Percentiles rank a stretch among this genome's conserved stretches.
Conservation (phyloP, 2,888 invertebrate genomes). For the Campoplex nolae region DNA sequence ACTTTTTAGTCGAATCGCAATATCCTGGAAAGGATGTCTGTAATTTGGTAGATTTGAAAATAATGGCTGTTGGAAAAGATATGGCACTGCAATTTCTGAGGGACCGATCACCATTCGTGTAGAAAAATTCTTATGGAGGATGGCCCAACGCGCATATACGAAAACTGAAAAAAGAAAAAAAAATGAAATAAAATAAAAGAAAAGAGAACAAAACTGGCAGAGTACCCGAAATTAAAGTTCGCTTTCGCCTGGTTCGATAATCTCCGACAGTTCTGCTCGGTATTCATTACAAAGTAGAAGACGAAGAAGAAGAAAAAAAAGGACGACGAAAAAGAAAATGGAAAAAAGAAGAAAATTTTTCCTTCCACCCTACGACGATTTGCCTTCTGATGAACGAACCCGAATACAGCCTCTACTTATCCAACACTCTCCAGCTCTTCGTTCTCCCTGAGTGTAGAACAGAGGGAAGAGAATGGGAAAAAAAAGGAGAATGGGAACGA, state of each 20-base stretch:
- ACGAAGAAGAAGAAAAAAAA: constrained; percentile 19
- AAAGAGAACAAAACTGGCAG: constrained; percentile 10
- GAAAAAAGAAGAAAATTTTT: constrained; percentile 53
- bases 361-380: constrained; percentile 44
- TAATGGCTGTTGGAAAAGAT: constrained; percentile 75
- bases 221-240: constrained; percentile 69
- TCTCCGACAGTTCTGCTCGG: constrained; percentile 63
- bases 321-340: constrained; percentile 19
- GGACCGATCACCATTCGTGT: constrained; percentile 30
- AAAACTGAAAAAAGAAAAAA: not conserved
- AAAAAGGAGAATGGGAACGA: constrained; percentile 43
- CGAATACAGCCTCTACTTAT: constrained; percentile 60
- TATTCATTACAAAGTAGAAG: constrained; percentile 63
- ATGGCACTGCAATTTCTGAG: constrained; percentile 73
- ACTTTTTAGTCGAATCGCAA: constrained; percentile 72
- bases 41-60: constrained; percentile 79
- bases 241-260: constrained; percentile 67
- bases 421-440: constrained; percentile 32
- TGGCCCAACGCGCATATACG: not conserved
- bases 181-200: not conserved
- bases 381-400: constrained; percentile 52
- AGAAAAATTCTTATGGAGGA: constrained; percentile 43
- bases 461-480: constrained; percentile 7
- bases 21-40: constrained; percentile 77
- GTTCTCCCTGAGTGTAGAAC: not conserved